Percentiles rank a stretch among this genome's conserved stretches.
Evolutionary conservation across 1,140 invertebrate genomes (phyloP).

Genomic region (Mercenaria mercenaria): DNA sequence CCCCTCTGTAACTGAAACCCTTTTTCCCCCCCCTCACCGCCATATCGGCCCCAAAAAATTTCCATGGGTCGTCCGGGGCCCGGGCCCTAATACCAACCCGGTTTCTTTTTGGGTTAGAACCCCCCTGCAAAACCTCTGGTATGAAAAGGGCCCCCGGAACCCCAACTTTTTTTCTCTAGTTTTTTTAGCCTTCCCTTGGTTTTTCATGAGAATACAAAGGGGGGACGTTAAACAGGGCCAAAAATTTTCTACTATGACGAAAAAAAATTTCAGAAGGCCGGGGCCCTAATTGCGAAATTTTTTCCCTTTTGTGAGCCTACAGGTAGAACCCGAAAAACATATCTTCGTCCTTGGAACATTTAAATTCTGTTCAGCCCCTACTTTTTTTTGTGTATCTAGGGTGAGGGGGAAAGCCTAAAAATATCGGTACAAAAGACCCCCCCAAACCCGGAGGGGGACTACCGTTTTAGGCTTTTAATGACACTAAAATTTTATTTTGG

Average conservation of each 20-base stretch:
- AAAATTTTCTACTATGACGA: not conserved
- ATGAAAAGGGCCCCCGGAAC: not conserved
- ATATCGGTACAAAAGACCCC: not conserved
- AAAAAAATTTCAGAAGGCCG: not conserved
- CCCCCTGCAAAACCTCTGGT: not conserved
- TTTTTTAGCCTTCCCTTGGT: not conserved
- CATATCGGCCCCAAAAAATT: not conserved
- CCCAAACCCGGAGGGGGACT: not conserved
- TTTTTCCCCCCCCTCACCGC: not conserved
- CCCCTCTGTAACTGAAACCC: not conserved
- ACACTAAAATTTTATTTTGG: not conserved
- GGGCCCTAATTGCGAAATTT: not conserved
- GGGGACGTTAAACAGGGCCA: not conserved
- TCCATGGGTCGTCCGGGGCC: not conserved
- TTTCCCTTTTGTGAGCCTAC: not conserved
- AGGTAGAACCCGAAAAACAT: not conserved
- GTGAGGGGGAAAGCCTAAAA: not conserved
- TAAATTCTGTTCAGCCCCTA: no score
- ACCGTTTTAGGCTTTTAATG: not conserved
- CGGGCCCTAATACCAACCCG: not conserved
- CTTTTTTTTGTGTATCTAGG: not conserved
- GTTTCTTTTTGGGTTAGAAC: not conserved
- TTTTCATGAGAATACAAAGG: not conserved
- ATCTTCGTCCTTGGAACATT: not conserved
- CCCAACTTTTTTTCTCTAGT: not conserved